Evolutionary conservation across 2,113 vertebrate genomes (phyloP).

Genomic region (Apteryx mantelli): DNA sequence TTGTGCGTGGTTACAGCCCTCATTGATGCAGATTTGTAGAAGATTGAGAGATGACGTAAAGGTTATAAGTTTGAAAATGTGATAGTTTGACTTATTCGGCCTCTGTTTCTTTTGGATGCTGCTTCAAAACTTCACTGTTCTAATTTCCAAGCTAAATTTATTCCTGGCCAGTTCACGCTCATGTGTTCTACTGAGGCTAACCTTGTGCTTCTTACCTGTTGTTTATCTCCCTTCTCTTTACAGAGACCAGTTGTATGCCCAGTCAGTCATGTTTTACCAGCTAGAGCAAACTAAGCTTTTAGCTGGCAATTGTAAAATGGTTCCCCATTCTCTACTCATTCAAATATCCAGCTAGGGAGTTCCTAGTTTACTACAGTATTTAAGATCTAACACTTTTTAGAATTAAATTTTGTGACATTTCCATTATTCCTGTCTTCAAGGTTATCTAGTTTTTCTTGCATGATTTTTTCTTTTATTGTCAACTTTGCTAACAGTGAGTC

Average conservation of each 20-base stretch:
- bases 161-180: not conserved
- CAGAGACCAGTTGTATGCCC: not conserved
- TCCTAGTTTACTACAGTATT: not conserved
- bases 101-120: not conserved
- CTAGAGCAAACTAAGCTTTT: not conserved
- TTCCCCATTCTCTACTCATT: not conserved
- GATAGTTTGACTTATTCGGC: not conserved
- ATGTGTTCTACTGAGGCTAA: not conserved
- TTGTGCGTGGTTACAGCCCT: not conserved
- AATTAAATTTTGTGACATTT: not conserved
- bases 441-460: not conserved
- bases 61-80: not conserved
- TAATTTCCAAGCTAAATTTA: not conserved
- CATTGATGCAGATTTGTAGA: not conserved
- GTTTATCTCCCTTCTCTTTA: not conserved
- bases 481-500: not conserved
- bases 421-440: not conserved
- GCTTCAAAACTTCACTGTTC: not conserved
- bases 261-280: not conserved
- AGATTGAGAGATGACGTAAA: not conserved
- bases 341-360: not conserved
- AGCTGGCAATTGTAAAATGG: not conserved
- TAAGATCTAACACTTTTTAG: not conserved
- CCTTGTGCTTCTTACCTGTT: not conserved
- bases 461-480: not conserved